Conservation (phyloP, 2,797 vertebrate genomes). For the Nyctalus aviator region DNA sequence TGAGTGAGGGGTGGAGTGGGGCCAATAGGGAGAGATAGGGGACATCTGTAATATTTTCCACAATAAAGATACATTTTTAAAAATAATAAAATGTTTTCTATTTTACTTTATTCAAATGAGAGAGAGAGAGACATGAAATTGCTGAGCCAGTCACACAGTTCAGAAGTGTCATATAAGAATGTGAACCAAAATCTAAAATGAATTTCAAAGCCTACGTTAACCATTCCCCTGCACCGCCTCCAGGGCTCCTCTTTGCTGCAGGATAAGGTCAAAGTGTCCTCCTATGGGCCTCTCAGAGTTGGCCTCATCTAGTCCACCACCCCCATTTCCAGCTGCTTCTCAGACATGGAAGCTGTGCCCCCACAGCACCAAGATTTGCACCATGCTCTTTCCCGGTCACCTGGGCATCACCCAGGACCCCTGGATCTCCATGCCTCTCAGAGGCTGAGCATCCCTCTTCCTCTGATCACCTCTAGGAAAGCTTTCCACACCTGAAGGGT, state of each 20-base stretch:
- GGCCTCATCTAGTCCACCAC: neutral
- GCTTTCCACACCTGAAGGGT: neutral
- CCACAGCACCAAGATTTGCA: neutral
- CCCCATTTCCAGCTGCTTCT: neutral
- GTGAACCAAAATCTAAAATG: neutral
- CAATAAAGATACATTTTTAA: too few relatives aligned
- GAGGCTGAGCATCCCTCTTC: neutral
- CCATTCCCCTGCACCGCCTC: too few relatives aligned
- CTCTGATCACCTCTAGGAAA: neutral
- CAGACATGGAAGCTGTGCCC: fast-evolving
- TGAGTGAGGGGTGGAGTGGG: too few relatives aligned
- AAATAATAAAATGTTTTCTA: too few relatives aligned
- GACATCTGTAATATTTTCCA: too few relatives aligned
- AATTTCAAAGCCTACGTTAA: neutral
- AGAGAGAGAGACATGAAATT: neutral
- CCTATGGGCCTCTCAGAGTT: neutral
- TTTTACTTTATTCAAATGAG: too few relatives aligned
- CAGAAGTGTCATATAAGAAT: neutral
- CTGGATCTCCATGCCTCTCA: neutral
- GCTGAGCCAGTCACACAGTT: neutral
- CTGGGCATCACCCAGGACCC: neutral
- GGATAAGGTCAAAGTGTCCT: neutral
- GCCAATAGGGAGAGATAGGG: too few relatives aligned
- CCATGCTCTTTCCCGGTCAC: fast-evolving
- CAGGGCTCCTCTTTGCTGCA: neutral